Percentiles rank a stretch among this genome's conserved stretches.
Evolutionary conservation across 1,140 invertebrate species (phyloP).

Genomic region (Copidosoma floridanum): DNA sequence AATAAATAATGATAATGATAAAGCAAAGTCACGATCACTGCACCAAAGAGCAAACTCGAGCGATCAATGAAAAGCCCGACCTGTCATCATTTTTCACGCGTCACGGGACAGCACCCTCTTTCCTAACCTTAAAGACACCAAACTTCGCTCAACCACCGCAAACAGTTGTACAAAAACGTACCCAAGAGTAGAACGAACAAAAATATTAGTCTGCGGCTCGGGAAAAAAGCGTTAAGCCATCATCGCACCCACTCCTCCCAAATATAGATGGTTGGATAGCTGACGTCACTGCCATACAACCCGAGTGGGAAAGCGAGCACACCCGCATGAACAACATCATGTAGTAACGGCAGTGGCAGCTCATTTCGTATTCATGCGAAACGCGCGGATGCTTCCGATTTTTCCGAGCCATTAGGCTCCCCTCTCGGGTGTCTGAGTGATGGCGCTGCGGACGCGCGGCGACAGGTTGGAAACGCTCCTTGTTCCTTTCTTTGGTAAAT

Average conservation of each 20-base stretch:
- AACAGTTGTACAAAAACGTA: not conserved
- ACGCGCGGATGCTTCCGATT: slow-evolving; percentile 49
- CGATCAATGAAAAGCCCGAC: no score
- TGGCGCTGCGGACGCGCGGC: slow-evolving; percentile 45
- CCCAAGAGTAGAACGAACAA: no score
- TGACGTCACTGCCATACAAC: slow-evolving; percentile 7
- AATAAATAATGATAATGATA: no score
- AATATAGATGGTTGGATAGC: slow-evolving; percentile 1
- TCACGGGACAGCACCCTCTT: no score
- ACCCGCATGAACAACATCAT: no score
- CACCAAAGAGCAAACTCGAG: no score
- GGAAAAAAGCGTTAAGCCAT: not conserved
- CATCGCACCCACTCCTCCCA: not conserved
- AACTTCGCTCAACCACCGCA: not conserved
- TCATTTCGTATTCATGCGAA: slow-evolving; percentile 53
- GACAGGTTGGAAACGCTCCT: slow-evolving; percentile 54
- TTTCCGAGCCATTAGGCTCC: slow-evolving; percentile 53
- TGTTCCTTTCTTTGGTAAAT: no score
- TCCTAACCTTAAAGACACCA: no score
- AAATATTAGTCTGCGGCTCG: not conserved
- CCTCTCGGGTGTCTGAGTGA: slow-evolving; percentile 42
- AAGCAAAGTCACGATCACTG: no score
- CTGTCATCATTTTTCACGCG: no score
- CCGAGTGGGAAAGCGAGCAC: no score
- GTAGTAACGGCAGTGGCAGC: no score